These are phyloP conservation scores for Hydrotaea diabolus DNA, from an alignment of 2,888 invertebrate genomes.

Conservation along the genomic window DNA sequence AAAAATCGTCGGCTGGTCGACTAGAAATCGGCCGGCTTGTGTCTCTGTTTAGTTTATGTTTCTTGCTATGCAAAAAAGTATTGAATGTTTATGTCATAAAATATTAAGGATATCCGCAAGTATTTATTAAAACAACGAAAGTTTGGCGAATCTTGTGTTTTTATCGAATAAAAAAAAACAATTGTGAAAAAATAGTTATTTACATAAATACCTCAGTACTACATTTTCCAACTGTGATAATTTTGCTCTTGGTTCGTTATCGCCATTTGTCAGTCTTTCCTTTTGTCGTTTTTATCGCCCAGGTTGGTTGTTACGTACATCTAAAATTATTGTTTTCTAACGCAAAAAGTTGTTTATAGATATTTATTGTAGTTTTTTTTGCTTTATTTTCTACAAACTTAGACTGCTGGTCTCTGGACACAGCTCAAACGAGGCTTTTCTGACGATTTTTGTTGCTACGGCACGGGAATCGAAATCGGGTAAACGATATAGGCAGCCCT, in stretches of 20 bases:
- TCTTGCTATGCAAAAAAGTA: no score
- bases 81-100: no score
- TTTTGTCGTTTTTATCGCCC: conserved; percentile 41
- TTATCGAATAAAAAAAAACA: no score
- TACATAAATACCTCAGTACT: neutral
- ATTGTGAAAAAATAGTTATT: no score
- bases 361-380: conserved; percentile 36
- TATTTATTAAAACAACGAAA: no score
- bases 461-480: no score
- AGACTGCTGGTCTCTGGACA: conserved; percentile 40
- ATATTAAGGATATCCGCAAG: no score
- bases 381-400: conserved; percentile 32
- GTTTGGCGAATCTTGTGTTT: no score
- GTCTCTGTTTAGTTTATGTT: no score
- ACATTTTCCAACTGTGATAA: conserved; percentile 12
- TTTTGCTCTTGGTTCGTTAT: neutral
- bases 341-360: conserved; percentile 15
- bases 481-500: conserved; percentile 16
- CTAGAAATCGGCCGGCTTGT: no score
- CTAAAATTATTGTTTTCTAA: conserved; percentile 16
- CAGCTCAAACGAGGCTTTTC: conserved; percentile 16
- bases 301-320: conserved; percentile 59
- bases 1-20: no score
- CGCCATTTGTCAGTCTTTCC: conserved; percentile 35
- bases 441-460: conserved; percentile 37